Evolutionary conservation across 2,888 invertebrate species (phyloP).

Genomic region (Pheosia gnoma): DNA sequence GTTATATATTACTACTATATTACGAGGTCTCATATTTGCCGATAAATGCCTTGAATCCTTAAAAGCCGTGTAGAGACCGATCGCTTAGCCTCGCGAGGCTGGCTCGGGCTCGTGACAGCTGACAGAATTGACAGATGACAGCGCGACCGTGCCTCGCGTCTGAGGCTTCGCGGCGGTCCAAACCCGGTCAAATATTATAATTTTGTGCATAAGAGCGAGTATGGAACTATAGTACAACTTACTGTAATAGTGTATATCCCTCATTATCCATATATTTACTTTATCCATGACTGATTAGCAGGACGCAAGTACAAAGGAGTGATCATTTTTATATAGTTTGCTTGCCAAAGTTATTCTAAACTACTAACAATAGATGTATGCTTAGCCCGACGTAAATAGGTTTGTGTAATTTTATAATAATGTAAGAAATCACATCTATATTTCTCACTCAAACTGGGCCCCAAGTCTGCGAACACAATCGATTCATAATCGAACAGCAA

Average conservation of each 20-base stretch:
- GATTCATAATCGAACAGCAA: too few relatives aligned
- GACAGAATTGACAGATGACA: too few relatives aligned
- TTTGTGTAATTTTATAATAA: not conserved
- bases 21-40: conserved; percentile 14
- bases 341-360: conserved; percentile 69
- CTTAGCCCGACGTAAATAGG: conserved; percentile 26
- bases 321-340: conserved; percentile 44
- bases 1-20: not conserved
- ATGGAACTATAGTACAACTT: not conserved
- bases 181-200: conserved; percentile 1
- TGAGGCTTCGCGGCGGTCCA: too few relatives aligned
- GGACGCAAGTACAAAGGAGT: conserved; percentile 59
- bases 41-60: conserved; percentile 14
- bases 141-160: too few relatives aligned
- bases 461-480: too few relatives aligned
- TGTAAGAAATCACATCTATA: not conserved
- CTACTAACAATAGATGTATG: conserved; percentile 42
- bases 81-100: too few relatives aligned
- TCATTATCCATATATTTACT: conserved; percentile 14
- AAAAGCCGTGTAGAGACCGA: too few relatives aligned
- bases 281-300: conserved; percentile 59
- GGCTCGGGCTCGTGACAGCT: too few relatives aligned
- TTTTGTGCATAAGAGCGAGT: conserved; percentile 14
- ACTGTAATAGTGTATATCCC: conserved; percentile 11
- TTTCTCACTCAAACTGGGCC: too few relatives aligned